Evolutionary conservation across 2,888 invertebrate genomes (phyloP).

Genomic region (Aspidapion aeneum): DNA sequence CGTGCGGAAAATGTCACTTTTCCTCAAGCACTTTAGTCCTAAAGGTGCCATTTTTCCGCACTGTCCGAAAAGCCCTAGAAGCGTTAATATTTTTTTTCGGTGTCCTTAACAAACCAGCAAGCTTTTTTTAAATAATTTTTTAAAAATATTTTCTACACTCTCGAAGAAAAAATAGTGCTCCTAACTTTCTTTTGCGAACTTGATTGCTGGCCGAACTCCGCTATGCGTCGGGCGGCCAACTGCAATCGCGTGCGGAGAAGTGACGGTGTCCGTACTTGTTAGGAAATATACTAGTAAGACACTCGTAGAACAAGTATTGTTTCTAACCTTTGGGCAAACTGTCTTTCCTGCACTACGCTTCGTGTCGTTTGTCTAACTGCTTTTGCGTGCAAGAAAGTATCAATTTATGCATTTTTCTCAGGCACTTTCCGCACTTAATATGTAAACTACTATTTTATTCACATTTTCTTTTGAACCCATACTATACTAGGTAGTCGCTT

Average conservation of each 20-base stretch:
- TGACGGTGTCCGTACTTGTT: background rate
- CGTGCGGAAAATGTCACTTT: background rate
- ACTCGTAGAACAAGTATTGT: background rate
- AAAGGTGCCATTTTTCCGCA: background rate
- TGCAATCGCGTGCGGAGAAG: background rate
- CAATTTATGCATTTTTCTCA: conserved; percentile 2
- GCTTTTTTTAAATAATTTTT: too few species aligned
- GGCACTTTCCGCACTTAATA: too few species aligned
- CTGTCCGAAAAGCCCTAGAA: background rate
- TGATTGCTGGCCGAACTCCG: background rate
- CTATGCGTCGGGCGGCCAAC: too few species aligned
- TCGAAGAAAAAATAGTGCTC: background rate
- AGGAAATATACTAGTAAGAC: background rate
- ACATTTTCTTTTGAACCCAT: too few species aligned
- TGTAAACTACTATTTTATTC: too few species aligned
- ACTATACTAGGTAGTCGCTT: too few species aligned
- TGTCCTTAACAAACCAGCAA: too few species aligned
- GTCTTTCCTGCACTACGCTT: background rate
- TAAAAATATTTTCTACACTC: too few species aligned
- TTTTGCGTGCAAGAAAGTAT: background rate
- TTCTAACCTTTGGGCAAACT: background rate
- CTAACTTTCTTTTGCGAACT: background rate
- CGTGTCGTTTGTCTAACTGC: conserved; percentile 1
- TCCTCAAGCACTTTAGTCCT: background rate
- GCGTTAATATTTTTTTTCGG: too few species aligned